A percentile compares a stretch with the other conserved stretches of the same genome.
Conservation (phyloP, 2,797 vertebrate species). For the Argya squamiceps region DNA sequence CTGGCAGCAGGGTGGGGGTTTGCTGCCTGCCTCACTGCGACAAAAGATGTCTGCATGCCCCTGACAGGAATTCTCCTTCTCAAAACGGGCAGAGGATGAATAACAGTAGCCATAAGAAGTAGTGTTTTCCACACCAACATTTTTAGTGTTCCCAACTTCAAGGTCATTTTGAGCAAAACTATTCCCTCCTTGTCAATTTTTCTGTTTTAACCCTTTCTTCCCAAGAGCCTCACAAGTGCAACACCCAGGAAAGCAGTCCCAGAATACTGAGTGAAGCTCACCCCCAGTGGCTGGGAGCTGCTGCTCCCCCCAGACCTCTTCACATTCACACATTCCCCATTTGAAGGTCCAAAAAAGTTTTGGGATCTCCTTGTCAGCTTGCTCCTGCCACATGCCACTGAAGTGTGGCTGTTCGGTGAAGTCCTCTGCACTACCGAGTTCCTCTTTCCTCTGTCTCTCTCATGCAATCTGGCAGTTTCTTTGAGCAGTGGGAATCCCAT, state of each 20-base stretch:
- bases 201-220: background rate
- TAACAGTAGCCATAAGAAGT: background rate
- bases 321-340: background rate
- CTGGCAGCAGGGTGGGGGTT: background rate
- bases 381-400: background rate
- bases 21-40: fast-evolving
- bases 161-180: background rate
- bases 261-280: background rate
- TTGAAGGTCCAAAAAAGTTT: background rate
- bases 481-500: background rate
- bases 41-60: background rate
- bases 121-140: background rate
- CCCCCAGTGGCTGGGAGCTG: fast-evolving
- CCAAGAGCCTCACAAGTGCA: background rate
- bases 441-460: background rate
- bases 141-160: background rate
- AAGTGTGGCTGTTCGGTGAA: background rate
- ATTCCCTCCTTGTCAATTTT: fast-evolving
- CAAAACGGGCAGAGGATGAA: background rate
- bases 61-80: background rate
- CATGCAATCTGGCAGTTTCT: background rate
- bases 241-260: background rate
- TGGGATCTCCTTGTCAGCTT: background rate
- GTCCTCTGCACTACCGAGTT: background rate
- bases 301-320: background rate